Conservation (phyloP, 1,140 invertebrate genomes). For the Drosophila sturtevanti region DNA sequence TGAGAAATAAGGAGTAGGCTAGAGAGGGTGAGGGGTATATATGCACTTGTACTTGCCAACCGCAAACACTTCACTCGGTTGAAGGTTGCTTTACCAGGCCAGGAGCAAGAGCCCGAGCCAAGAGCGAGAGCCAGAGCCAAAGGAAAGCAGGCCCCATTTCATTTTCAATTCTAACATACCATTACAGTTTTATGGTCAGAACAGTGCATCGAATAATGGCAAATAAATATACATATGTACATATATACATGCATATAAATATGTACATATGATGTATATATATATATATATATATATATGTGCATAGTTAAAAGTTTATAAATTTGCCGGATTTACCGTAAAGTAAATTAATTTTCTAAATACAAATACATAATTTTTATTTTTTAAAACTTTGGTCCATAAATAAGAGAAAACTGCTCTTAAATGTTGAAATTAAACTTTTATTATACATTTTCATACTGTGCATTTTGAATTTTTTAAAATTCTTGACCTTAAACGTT, state of each 20-base stretch:
- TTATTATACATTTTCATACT: too few species aligned
- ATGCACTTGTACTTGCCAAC: slow-evolving; percentile 78
- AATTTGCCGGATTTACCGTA: not conserved
- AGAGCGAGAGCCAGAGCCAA: not conserved
- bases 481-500: too few species aligned
- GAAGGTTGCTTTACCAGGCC: slow-evolving; percentile 55
- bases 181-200: slow-evolving; percentile 8
- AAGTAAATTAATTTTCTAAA: too few species aligned
- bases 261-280: too few species aligned
- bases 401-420: too few species aligned
- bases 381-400: too few species aligned
- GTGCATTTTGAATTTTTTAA: too few species aligned
- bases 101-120: slow-evolving; percentile 7
- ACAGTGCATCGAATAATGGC: slow-evolving; percentile 3
- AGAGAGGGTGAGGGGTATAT: slow-evolving; percentile 26
- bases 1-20: not conserved
- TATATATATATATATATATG: not conserved
- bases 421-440: too few species aligned
- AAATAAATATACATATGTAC: not conserved
- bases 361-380: too few species aligned
- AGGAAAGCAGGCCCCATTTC: slow-evolving; percentile 23
- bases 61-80: slow-evolving; percentile 76
- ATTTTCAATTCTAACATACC: slow-evolving; percentile 4
- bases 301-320: not conserved
- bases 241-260: not conserved